Evolutionary conservation across 2,888 invertebrate genomes (phyloP).

Genomic region (Lycocerus yunnanus): DNA sequence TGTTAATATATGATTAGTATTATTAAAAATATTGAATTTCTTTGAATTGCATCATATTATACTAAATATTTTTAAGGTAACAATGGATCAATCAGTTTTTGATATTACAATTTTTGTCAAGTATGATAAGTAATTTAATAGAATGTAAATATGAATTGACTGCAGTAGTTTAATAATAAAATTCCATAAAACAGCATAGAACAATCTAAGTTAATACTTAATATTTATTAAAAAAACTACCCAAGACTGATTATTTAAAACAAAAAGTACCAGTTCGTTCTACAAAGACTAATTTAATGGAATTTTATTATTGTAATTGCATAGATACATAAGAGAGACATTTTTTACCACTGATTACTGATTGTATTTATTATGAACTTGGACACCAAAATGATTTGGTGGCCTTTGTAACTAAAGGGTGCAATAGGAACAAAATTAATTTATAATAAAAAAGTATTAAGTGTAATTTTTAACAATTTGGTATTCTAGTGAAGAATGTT

Average conservation of each 20-base stretch:
- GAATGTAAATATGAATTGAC: conserved; percentile 13
- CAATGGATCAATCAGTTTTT: not conserved
- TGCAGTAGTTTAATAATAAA: conserved; percentile 14
- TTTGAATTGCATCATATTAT: not conserved
- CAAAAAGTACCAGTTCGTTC: conserved; percentile 24
- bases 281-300: conserved; percentile 24
- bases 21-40: not conserved
- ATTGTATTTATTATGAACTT: not conserved
- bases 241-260: conserved; percentile 27
- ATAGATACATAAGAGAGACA: conserved; percentile 5
- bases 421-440: conserved; percentile 14
- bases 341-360: conserved; percentile 13
- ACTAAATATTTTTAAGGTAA: not conserved
- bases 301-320: conserved; percentile 16
- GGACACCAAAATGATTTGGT: not conserved
- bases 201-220: conserved; percentile 22
- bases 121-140: not conserved
- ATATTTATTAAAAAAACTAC: conserved; percentile 9
- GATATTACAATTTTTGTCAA: not conserved
- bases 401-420: conserved; percentile 10
- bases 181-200: conserved; percentile 21
- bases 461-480: not conserved
- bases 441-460: not conserved
- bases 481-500: not conserved
- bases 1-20: not conserved